Base-by-base conservation (phyloP, 2,888 invertebrate genomes). In the Himalopsyche tibetana region DNA sequence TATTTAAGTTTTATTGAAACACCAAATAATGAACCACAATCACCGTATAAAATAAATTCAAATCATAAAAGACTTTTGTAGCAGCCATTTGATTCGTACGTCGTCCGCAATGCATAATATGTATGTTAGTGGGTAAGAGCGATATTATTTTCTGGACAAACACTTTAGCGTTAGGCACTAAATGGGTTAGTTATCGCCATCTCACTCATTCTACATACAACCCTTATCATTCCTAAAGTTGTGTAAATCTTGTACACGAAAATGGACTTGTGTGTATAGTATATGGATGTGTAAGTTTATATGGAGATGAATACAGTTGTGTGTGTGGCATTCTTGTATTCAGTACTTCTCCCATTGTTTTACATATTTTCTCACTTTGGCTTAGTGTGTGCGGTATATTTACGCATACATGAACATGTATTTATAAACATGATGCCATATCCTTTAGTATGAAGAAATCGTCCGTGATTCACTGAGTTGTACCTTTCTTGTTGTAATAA, bases 391-490 rank as follows among this genome's bases (percentile, higher is more conserved):
- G 28, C 19, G 56, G n/a, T n/a, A 19, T 63, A 63, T 63, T 63
- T 8, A 63, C 56, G 56, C 56, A 63, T 19, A 63, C 19, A 63
- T 19, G 2, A 19, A 63, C 2, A 63, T 63, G 19, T 63, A 63
- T 63, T 63, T 63, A 63, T 63, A 63, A 63, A 63, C 56, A 63
- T 63, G 56, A 63, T 63, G 56, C 56, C 56, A 63, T 63, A 63
- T 63, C n/a, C 56, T 63, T 28, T 63, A 28, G 56, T 63, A 19
- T 9, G 56, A 63, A 63, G 28, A 63, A 63, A 63, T 19, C 28
- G 56, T 63, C 56, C 12, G 28, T 4, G 28, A 63, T 63, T 63
- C 19, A 63, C n/a, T 63, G 19, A 28, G 11, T 63, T 19, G 1
- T 19, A 2, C 19, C 9, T 45, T 45, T 45, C 9, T 45, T 8